phyloP scores from a whole-genome alignment of 2,888 invertebrate genomes.

The Nemotelus nigrinus region DNA sequence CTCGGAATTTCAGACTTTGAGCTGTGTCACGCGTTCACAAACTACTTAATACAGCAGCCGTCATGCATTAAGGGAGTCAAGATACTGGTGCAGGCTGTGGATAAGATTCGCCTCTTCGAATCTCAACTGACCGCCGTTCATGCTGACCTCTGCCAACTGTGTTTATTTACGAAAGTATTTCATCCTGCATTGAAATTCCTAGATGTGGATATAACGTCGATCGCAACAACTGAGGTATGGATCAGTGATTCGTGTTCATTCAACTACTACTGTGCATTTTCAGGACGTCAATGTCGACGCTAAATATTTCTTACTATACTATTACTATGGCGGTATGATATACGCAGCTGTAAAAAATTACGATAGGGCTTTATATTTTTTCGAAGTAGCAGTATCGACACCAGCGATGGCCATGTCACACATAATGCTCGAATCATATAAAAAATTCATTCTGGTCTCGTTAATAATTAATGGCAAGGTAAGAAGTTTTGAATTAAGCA shows the following conservation, averaged over 20 bases:
- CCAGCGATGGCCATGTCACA: conserved; percentile 94
- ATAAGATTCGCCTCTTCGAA: conserved; percentile 86
- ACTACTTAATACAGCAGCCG: conserved; percentile 79
- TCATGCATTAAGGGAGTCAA: conserved; percentile 83
- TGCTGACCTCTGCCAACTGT: conserved; percentile 91
- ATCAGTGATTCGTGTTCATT: background rate
- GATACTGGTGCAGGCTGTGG: conserved; percentile 83
- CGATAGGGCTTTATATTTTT: conserved; percentile 92
- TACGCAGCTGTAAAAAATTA: conserved; percentile 93
- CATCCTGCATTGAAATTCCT: conserved; percentile 90
- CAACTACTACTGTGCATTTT: conserved; percentile 45
- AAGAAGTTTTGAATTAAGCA: conserved; percentile 47
- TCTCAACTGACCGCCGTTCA: conserved; percentile 94
- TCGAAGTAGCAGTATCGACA: conserved; percentile 95
- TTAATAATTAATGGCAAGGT: conserved; percentile 93
- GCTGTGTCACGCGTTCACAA: conserved; percentile 85
- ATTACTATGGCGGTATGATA: conserved; percentile 98
- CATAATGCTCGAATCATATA: conserved; percentile 97
- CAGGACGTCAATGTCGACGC: conserved; percentile 74
- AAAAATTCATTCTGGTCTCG: conserved; percentile 93
- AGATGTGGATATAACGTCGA: conserved; percentile 90
- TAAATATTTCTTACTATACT: conserved; percentile 87
- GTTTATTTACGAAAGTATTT: conserved; percentile 89
- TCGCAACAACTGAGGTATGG: conserved; percentile 80
- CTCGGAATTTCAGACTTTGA: conserved; percentile 78